These are phyloP conservation scores for Brachypterus glaber DNA, from an alignment of 2,888 invertebrate species.

Conservation along the genomic window DNA sequence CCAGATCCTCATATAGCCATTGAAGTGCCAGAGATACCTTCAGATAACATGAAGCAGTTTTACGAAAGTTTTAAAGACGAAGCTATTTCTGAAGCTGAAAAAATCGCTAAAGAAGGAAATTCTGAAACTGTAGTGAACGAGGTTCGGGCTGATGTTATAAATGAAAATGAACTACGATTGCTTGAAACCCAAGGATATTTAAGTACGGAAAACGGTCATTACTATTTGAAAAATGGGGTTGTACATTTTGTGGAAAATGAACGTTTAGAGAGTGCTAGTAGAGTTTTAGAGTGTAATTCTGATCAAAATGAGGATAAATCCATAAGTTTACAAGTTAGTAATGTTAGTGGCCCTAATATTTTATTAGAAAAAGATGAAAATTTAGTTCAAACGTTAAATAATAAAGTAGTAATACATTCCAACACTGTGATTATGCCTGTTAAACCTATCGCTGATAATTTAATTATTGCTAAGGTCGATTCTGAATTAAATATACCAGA, in stretches of 20 bases:
- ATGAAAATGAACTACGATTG: slow-evolving; percentile 28
- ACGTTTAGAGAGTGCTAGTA: too few species aligned
- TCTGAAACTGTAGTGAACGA: slow-evolving; percentile 23
- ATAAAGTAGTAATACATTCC: slow-evolving; percentile 24
- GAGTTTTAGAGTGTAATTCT: too few species aligned
- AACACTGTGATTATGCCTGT: slow-evolving; percentile 22
- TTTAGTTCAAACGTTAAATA: slow-evolving; percentile 9
- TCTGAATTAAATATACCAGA: background rate
- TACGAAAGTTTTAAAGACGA: slow-evolving; percentile 38
- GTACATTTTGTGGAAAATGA: too few species aligned
- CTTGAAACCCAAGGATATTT: slow-evolving; percentile 27
- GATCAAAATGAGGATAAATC: background rate
- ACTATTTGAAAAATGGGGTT: slow-evolving; percentile 28
- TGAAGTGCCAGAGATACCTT: slow-evolving; percentile 28
- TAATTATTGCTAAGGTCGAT: background rate
- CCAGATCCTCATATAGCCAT: background rate
- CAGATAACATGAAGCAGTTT: slow-evolving; percentile 34
- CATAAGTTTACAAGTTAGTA: too few species aligned
- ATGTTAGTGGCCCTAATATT: too few species aligned
- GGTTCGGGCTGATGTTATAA: slow-evolving; percentile 28
- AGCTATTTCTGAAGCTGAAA: background rate
- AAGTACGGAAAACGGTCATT: slow-evolving; percentile 28
- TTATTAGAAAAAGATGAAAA: background rate
- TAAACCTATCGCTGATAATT: background rate
- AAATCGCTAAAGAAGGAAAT: slow-evolving; percentile 2